Base-by-base conservation (phyloP, 2,888 invertebrate genomes). In the Eurytoma adleriae region DNA sequence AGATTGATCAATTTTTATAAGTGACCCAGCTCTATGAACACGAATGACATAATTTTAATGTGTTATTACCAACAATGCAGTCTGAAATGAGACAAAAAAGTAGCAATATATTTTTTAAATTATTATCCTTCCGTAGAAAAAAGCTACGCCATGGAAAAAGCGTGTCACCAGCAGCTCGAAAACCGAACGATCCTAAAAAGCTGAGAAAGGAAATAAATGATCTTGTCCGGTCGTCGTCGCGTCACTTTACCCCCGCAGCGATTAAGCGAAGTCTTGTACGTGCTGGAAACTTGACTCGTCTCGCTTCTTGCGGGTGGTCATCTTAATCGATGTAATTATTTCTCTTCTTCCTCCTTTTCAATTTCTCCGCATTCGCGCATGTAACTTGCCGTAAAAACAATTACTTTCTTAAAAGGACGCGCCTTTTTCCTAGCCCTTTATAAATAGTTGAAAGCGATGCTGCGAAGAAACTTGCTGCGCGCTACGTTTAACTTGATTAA, bases 241-340 rank as follows among this genome's bases (percentile, higher is more conserved):
- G 64, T 64, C 73, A 64, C 61, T 52, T 61, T 30, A 52, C 67
- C 59, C 30, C 54, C 10, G 27, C 50, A 27, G 54, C 54, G 68
- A 69, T 75, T 76, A 54, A 76, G 61, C 16, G 48, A 61, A 30
- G 61, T 68, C 57, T 59, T 52, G 67, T 48, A 75, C 59, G 40
- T 24, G 54, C 56, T 70, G 66, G 77, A 57, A 77, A 71, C 64
- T 70, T 70, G 56, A 77, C 40, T 77, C 77, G 78, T 67, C 30
- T 57, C 70, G 40, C 70, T 68, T 73, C 78, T 78, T 73, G 73
- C 68, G 78, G 78, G 78, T 73, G 78, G 73, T 56, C 78, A 68
- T 67, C 68, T 67, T 78, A 78, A 78, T 78, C 78, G 78, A 73
- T 61, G 78, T 61, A 72, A 72, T 78, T 78, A 73, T 78, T 78